phyloP scores from a whole-genome alignment of 2,113 vertebrate species.

The Psophia crepitans region DNA sequence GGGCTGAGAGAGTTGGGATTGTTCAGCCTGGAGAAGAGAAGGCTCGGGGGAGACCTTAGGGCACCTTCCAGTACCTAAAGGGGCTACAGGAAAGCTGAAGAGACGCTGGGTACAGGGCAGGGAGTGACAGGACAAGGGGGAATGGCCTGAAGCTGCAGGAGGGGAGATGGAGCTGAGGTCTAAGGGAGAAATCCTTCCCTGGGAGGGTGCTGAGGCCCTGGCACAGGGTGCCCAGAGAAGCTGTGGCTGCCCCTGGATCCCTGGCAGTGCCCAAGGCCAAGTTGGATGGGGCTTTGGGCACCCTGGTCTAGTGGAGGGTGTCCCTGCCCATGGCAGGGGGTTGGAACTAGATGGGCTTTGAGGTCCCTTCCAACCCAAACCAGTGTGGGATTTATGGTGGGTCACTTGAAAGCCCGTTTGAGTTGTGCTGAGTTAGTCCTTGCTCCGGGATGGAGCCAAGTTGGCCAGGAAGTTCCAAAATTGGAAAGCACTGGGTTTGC shows the following conservation, averaged over 20 bases:
- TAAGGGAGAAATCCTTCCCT: fast-evolving
- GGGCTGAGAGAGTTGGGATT: not conserved
- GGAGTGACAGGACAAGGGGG: not conserved
- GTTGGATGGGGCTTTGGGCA: not conserved
- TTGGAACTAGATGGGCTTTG: fast-evolving
- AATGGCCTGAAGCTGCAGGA: not conserved
- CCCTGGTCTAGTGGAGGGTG: not conserved
- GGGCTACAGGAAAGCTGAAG: not conserved
- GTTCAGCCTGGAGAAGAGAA: not conserved
- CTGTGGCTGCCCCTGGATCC: not conserved
- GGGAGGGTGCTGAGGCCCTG: fast-evolving
- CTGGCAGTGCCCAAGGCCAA: not conserved
- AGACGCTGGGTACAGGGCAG: fast-evolving
- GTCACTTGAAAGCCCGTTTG: not conserved
- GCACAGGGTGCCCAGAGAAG: not conserved
- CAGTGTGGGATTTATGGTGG: not conserved
- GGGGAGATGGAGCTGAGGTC: fast-evolving
- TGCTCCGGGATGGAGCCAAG: not conserved
- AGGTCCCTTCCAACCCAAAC: not conserved
- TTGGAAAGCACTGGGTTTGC: fast-evolving
- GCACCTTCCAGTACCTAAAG: fast-evolving
- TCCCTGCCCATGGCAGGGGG: not conserved
- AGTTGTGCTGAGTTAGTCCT: not conserved
- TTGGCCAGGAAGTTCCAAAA: not conserved
- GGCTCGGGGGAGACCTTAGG: fast-evolving